Conservation (phyloP, 2,888 invertebrate genomes). For the Phengaris arion region DNA sequence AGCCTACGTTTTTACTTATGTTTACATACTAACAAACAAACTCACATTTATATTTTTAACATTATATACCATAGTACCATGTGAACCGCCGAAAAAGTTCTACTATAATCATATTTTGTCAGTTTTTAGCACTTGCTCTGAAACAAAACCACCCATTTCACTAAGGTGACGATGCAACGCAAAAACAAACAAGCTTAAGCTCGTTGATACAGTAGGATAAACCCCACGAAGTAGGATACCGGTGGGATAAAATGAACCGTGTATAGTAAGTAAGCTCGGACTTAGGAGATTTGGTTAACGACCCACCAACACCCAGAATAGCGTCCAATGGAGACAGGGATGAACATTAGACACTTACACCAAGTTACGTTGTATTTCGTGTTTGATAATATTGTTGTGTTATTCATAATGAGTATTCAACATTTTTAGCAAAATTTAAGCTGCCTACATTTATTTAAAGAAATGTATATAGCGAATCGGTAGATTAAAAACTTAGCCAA, state of each 20-base stretch:
- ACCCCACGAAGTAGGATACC: background rate
- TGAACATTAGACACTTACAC: background rate
- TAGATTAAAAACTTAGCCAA: no score
- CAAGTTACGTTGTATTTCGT: constrained; percentile 12
- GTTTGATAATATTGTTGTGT: background rate
- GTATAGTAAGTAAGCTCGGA: background rate
- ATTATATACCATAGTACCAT: no score
- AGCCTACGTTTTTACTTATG: no score
- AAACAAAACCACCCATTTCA: no score
- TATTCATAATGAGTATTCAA: background rate
- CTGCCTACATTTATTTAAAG: no score
- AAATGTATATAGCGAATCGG: no score
- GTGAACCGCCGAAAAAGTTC: no score
- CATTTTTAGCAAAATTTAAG: no score
- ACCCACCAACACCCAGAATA: constrained; percentile 6
- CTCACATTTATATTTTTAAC: no score
- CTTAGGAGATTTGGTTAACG: background rate
- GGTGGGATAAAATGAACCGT: background rate
- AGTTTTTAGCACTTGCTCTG: no score
- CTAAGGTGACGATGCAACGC: background rate
- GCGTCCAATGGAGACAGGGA: background rate
- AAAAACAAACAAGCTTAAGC: background rate
- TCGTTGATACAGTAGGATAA: background rate
- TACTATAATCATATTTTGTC: no score
- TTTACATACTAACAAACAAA: no score